Base-by-base conservation (phyloP, 2,797 vertebrate species). In the Ctenochaetus hawaiiensis region DNA sequence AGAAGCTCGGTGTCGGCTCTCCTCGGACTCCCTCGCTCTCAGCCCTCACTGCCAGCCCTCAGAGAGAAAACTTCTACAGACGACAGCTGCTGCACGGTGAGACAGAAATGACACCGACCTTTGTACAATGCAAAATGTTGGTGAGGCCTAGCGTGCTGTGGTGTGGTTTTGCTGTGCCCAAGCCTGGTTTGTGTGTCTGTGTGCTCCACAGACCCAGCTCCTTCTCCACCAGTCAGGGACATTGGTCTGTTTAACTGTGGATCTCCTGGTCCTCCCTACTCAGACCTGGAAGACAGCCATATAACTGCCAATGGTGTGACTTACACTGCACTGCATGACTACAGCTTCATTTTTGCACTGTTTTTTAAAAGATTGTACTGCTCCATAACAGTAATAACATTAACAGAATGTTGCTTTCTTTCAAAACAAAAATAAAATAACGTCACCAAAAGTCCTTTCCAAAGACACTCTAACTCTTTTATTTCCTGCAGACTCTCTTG, bases 221-320 rank as follows among this genome's bases (percentile, higher is more conserved):
- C 95, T 0, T 99, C 97, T 87, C 97, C 97, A 81, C 97, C 97
- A 0, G 97, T 98, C 87, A 95, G 97, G 75, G 97, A 99, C 66
- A 95, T 97, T 68, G 97, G 96, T 84, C 93, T 96, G 68, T 96
- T 94, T 88, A 95, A 96, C 71, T 93, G 94, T 57, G 94, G 89
- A 87, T 95, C 93, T 60, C 96, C 87, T 4, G 94, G 92, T 85
- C 92, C 94, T 22, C 93, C 93, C 26, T 93, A 52, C 90, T 91
- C 92, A 39, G 95, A 96, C 82, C 87, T 95, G 84, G 95, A 95
- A 18, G 94, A 95, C 75, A 90, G 81, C 90, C 91, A 93, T 77
- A 92, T 93, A 80, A 88, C 92, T 67, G 82, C 93, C 82, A 94
- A 94, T 62, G 95, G 95, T 96, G 93, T 94, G 95, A 92, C 78